Conservation (phyloP, 2,888 invertebrate species). For the Hirtodrosophila histrioides region DNA sequence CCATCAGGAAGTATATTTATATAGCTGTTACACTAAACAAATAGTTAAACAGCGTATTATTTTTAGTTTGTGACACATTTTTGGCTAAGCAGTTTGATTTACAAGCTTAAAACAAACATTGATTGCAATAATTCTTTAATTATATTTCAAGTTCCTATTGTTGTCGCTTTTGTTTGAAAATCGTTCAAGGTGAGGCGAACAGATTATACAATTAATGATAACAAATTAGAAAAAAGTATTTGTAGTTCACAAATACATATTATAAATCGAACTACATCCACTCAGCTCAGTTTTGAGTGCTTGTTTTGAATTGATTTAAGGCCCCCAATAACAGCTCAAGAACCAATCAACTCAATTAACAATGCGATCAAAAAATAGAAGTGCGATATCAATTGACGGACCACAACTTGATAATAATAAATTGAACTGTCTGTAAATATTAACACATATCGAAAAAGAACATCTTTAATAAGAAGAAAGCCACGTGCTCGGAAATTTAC, state of each 20-base stretch:
- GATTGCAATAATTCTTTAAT: too few species aligned
- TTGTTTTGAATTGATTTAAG: background rate
- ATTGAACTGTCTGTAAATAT: background rate
- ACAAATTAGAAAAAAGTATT: conserved; percentile 1
- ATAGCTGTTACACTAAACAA: too few species aligned
- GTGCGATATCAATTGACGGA: background rate
- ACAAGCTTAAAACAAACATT: too few species aligned
- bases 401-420: background rate
- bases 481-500: conserved; percentile 6
- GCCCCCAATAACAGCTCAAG: background rate
- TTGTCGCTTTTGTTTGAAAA: background rate
- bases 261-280: background rate
- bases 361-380: background rate
- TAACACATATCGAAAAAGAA: background rate
- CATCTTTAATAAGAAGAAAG: background rate
- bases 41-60: too few species aligned
- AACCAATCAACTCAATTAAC: conserved; percentile 12
- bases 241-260: background rate
- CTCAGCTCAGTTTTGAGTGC: background rate
- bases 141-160: background rate
- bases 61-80: too few species aligned
- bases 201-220: conserved; percentile 26
- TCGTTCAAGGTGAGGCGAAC: conserved; percentile 13
- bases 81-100: too few species aligned
- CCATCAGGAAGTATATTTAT: too few species aligned